Evolutionary conservation across 1,140 invertebrate species (phyloP).

Genomic region (Pogonognathellus flavescens): DNA sequence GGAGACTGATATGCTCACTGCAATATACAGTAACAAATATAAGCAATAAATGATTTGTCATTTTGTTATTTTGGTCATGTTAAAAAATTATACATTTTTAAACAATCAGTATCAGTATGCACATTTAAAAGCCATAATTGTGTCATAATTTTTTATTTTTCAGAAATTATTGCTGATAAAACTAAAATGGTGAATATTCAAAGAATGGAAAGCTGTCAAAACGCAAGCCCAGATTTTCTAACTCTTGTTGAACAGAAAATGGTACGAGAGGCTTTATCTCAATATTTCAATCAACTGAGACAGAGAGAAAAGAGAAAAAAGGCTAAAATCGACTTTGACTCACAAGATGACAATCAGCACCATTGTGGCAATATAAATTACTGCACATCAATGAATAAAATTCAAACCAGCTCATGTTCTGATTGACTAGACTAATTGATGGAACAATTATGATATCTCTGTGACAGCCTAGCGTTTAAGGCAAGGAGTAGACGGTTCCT

Average conservation of each 20-base stretch:
- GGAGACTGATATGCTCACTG: slow-evolving; percentile 5
- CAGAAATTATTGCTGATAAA: slow-evolving; percentile 31
- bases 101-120: neutral
- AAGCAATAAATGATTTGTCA: neutral
- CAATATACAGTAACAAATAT: neutral
- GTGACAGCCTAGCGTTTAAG: too few relatives aligned
- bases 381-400: too few relatives aligned
- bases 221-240: neutral
- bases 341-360: neutral
- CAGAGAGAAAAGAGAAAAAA: slow-evolving; percentile 20
- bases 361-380: too few relatives aligned
- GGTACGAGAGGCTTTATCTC: slow-evolving; percentile 10
- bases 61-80: neutral
- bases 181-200: slow-evolving; percentile 8
- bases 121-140: neutral
- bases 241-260: slow-evolving; percentile 12
- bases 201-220: neutral
- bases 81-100: neutral
- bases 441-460: too few relatives aligned
- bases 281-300: slow-evolving; percentile 37
- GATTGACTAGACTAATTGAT: too few relatives aligned
- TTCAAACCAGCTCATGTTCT: too few relatives aligned
- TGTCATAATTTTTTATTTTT: neutral
- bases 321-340: neutral
- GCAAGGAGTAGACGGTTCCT: too few relatives aligned